phyloP scores from a whole-genome alignment of 2,888 invertebrate genomes.

The Philonicus albiceps region DNA sequence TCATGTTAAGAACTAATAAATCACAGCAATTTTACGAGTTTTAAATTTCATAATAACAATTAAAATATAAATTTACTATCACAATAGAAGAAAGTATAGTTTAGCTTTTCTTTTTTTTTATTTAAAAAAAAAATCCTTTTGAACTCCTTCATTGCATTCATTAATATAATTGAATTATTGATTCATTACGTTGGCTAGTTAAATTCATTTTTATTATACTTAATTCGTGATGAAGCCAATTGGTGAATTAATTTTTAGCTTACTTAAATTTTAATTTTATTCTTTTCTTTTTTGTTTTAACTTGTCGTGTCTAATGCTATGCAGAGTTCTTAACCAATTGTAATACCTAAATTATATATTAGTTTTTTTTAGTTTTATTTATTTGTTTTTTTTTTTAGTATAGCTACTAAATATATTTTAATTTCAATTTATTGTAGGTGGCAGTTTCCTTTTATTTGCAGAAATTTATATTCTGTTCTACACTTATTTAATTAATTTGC shows the following conservation, averaged over 20 bases:
- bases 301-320: background rate
- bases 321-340: slow-evolving; percentile 4
- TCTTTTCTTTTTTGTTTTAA: background rate
- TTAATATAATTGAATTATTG: slow-evolving; percentile 24
- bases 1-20: background rate
- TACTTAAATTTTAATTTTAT: background rate
- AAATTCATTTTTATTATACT: background rate
- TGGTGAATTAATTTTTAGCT: background rate
- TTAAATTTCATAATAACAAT: background rate
- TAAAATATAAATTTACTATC: slow-evolving; percentile 30
- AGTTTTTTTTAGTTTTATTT: background rate
- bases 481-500: background rate
- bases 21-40: background rate
- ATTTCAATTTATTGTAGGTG: slow-evolving; percentile 35
- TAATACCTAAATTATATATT: background rate
- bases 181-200: background rate
- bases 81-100: slow-evolving; percentile 28
- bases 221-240: slow-evolving; percentile 31
- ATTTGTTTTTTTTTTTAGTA: background rate
- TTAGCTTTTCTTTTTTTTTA: background rate
- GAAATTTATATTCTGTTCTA: background rate
- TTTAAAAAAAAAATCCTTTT: background rate
- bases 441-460: slow-evolving; percentile 18
- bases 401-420: slow-evolving; percentile 12
- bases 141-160: slow-evolving; percentile 1